phyloP scores from a whole-genome alignment of 2,888 invertebrate species.

The Ptilodon capucinus region DNA sequence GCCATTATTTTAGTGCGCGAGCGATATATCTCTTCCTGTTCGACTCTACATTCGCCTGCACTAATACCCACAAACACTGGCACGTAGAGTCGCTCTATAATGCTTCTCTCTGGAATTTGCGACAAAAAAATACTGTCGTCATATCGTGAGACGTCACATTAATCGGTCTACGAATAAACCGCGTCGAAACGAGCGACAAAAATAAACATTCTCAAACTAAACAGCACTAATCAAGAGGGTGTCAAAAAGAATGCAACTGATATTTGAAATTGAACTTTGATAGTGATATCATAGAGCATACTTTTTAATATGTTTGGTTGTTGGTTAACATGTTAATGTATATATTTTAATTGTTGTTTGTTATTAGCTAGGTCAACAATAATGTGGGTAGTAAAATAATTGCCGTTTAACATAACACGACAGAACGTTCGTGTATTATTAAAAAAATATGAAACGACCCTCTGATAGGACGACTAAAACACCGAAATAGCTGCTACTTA shows the following conservation, averaged over 20 bases:
- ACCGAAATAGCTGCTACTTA: neutral
- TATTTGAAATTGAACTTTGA: neutral
- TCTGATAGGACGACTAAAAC: neutral
- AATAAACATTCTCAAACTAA: conserved; percentile 16
- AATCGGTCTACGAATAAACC: conserved; percentile 24
- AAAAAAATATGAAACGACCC: neutral
- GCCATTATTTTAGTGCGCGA: no score
- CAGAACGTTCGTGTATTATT: neutral
- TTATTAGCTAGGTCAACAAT: conserved; percentile 4
- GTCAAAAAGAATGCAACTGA: neutral
- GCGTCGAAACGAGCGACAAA: conserved; percentile 15
- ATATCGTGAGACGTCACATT: conserved; percentile 21
- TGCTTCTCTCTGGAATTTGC: conserved; percentile 15
- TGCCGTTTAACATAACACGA: conserved; percentile 1
- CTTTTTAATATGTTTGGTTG: neutral
- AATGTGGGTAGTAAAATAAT: conserved; percentile 15
- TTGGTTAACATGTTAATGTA: neutral
- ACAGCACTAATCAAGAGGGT: neutral
- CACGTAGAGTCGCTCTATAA: neutral
- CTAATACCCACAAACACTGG: conserved; percentile 3
- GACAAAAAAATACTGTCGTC: conserved; percentile 23
- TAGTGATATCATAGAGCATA: neutral
- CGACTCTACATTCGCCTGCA: neutral
- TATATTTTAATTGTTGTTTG: neutral
- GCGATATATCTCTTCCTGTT: conserved; percentile 11